phyloP scores from a whole-genome alignment of 2,888 invertebrate species.

The Morpho deidamia region DNA sequence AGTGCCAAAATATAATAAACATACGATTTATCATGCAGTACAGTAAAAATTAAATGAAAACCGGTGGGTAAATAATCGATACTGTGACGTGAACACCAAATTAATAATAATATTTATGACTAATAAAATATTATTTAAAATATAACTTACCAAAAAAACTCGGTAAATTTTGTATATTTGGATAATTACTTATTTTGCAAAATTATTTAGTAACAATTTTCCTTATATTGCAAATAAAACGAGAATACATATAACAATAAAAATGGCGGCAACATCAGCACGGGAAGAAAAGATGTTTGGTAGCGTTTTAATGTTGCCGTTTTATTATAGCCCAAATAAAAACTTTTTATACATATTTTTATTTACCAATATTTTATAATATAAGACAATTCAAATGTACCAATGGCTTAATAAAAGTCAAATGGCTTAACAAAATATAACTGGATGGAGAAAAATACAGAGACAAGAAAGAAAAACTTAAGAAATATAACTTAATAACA shows the following conservation, averaged over 20 bases:
- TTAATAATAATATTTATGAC: not conserved
- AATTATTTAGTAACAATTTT: not conserved
- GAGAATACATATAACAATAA: conserved; percentile 38
- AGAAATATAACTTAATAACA: too few relatives aligned
- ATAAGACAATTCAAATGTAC: too few relatives aligned
- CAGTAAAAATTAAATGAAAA: not conserved
- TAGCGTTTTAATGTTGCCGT: conserved; percentile 17
- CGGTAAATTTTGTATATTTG: not conserved
- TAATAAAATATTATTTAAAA: conserved; percentile 12
- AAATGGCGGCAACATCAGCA: conserved; percentile 59
- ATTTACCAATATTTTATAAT: too few relatives aligned
- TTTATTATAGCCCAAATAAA: not conserved
- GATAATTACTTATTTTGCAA: not conserved
- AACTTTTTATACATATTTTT: too few relatives aligned
- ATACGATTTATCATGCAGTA: not conserved
- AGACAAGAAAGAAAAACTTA: too few relatives aligned
- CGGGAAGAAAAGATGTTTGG: conserved; percentile 16
- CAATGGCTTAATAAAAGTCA: too few relatives aligned
- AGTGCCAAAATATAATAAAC: not conserved
- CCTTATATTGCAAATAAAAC: conserved; percentile 9
- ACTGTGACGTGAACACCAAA: conserved; percentile 35
- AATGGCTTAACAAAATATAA: too few relatives aligned
- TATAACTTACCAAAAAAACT: conserved; percentile 12
- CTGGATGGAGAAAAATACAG: too few relatives aligned
- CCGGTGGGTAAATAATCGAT: conserved; percentile 36